Conservation (phyloP, 1,140 invertebrate species). For the Akabosia matsudoensis region DNA sequence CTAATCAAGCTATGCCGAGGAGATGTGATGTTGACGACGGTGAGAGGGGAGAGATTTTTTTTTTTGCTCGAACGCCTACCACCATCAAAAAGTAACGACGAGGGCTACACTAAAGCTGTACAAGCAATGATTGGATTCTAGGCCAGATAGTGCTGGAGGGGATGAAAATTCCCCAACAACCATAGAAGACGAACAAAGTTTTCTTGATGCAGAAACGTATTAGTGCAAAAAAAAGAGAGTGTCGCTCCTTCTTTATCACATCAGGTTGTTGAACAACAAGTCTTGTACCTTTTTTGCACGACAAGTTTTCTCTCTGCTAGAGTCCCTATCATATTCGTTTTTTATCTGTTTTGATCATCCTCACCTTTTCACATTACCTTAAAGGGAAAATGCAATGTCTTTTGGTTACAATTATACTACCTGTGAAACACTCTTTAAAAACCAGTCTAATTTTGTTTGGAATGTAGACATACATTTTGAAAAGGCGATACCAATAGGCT, state of each 20-base stretch:
- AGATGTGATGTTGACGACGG: background rate
- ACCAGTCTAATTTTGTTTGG: background rate
- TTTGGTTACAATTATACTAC: too few relatives aligned
- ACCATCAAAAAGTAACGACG: too few relatives aligned
- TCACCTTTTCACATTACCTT: background rate
- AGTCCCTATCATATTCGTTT: background rate
- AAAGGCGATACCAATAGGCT: too few relatives aligned
- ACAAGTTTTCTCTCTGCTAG: background rate
- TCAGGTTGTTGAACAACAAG: background rate
- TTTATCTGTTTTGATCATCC: background rate
- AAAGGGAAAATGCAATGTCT: too few relatives aligned
- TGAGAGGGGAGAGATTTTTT: too few relatives aligned
- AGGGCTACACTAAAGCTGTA: too few relatives aligned
- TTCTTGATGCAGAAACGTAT: too few relatives aligned
- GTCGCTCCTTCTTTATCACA: background rate
- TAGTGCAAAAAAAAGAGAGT: background rate
- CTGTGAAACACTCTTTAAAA: too few relatives aligned
- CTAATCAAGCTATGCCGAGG: background rate
- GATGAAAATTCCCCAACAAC: conserved; percentile 4
- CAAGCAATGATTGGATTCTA: background rate
- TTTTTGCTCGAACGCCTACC: background rate
- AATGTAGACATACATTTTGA: background rate
- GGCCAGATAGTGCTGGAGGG: conserved; percentile 7
- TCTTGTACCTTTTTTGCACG: background rate
- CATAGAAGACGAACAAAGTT: too few relatives aligned